Evolutionary conservation across 35 echinoderm and acorn worm species (phyloP).

Genomic region (Diadema setosum): DNA sequence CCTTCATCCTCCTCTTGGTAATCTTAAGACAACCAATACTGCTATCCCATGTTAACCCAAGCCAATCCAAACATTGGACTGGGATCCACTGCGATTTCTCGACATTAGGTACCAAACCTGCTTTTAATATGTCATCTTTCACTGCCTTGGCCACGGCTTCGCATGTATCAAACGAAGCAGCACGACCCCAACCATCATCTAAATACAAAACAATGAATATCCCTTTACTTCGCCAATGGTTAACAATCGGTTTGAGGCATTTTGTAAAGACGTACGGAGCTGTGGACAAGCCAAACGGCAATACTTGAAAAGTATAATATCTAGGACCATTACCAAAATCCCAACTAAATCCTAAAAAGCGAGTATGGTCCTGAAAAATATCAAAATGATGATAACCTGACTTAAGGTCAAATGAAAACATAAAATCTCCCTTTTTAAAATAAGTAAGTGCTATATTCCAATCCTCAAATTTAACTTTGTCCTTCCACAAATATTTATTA

Average conservation of each 20-base stretch:
- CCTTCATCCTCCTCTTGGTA: not conserved
- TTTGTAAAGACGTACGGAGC: constrained; percentile 44
- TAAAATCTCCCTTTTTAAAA: constrained; percentile 27
- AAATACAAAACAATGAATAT: constrained; percentile 39
- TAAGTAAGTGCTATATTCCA: not conserved
- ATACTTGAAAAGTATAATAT: constrained; percentile 24
- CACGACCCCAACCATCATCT: constrained; percentile 37
- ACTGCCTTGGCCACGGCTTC: not conserved
- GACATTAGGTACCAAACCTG: constrained; percentile 30
- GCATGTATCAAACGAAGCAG: not conserved
- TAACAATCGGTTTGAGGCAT: constrained; percentile 3
- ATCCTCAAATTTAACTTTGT: constrained; percentile 11
- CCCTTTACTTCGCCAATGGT: constrained; percentile 13
- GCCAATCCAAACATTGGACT: too few species aligned
- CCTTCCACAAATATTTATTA: constrained; percentile 20
- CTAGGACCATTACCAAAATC: not conserved
- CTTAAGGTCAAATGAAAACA: constrained; percentile 37
- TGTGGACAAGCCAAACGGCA: constrained; percentile 27
- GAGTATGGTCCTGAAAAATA: constrained; percentile 8
- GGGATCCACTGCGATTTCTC: too few species aligned
- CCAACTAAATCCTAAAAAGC: constrained; percentile 43
- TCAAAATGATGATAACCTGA: constrained; percentile 49
- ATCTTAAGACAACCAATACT: not conserved
- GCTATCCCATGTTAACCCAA: too few species aligned
- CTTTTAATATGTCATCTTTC: constrained; percentile 4